Evolutionary conservation across 2,797 vertebrate genomes (phyloP), one percentile per base, ranked within the genome.

Genomic region (Alexandromys oeconomus): DNA sequence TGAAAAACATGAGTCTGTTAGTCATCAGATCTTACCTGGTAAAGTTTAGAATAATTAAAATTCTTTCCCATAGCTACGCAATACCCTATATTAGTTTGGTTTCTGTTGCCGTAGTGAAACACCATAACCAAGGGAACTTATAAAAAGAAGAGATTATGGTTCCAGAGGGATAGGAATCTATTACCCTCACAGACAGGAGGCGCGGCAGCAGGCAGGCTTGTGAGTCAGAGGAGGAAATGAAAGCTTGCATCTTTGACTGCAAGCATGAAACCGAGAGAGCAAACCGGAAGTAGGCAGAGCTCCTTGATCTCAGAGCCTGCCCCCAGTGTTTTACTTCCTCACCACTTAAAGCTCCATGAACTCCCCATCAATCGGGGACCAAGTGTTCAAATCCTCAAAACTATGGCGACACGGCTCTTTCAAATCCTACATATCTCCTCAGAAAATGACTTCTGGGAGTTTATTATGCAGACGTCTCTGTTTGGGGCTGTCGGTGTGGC

Each of bases 11-110:
- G 23, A 76, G 89, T 25, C 54, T 80, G 48, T 76, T 92, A 65
- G 34, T 82, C 79, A 77, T 92, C 79, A 79, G 31, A 61, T 85
- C 61, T 78, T 88, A 43, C 23, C 40, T 80, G 31, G 82, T 87
- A 87, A 96, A 65, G n/a, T 92, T 77, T 94, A 65, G 46, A 81
- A 89, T 78, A 37, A 94, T 89, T 94, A 57, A 80, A 95, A 87
- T 89, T 27, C 34, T 94, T 85, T 80, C 85, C 40, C 95, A 17
- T 82, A 95, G 80, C 51, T 93, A 37, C 54, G 6, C 94, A 92
- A 61, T 93, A 37, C 87, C 15, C 19, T 51, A n/a, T 51, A 15
- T 69, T 34, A 86, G 31, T 27, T n/a, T 69, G 34, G 15, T 69
- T 69, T 69, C 46, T 25, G 46, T 25, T 86, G 63, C 63, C n/a